Evolutionary conservation across 2,888 invertebrate genomes (phyloP), one percentile per base, ranked within the genome.

Genomic region (Cremastobaeus sp.): DNA sequence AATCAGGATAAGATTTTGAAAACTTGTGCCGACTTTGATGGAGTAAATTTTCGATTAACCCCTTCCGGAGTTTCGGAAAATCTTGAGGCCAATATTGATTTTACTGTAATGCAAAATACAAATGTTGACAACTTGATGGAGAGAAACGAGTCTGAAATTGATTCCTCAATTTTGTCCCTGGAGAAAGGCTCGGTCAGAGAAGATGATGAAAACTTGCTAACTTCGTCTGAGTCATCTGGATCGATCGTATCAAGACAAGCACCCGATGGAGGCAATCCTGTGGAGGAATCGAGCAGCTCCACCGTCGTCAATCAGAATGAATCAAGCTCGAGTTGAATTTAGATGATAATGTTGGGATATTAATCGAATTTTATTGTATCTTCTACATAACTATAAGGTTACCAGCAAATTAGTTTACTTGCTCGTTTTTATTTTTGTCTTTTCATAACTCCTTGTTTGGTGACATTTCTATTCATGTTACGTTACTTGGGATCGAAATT

Each of bases 221-320:
- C 77, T 20, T 78, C 81, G 3, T 79, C 84, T 5, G 81, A 81
- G 52, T 80, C 79, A 3, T 81, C 84, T 3, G 77, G 82, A 14
- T 79, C 82, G 11, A 82, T 77, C n/a, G 75, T 82, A 9, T 84
- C 85, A 3, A 81, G 87, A 54, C 86, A 86, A 79, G 87, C 87
- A 1, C 87, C 87, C 5, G 87, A 87, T 37, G 87, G 87, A 12
- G 86, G 86, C 0, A 87, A 87, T 62, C 86, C 87, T 1, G 48
- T 81, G 3, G 87, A 87, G 64, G 86, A 87, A 75, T 54, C 78
- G 9, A 74, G 47, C 5, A 77, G 30, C 11, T 32, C 43, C 15
- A 37, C 39, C 2, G 59, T 68, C 14, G 45, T 64, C 3, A 68
- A 35, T 25, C 45, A 18, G 28, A 25, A 68, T 12, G 75, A 75